A percentile compares a stretch with the other conserved stretches of the same genome.
phyloP scores from a whole-genome alignment of 2,797 vertebrate genomes.

The Argentina silus region DNA sequence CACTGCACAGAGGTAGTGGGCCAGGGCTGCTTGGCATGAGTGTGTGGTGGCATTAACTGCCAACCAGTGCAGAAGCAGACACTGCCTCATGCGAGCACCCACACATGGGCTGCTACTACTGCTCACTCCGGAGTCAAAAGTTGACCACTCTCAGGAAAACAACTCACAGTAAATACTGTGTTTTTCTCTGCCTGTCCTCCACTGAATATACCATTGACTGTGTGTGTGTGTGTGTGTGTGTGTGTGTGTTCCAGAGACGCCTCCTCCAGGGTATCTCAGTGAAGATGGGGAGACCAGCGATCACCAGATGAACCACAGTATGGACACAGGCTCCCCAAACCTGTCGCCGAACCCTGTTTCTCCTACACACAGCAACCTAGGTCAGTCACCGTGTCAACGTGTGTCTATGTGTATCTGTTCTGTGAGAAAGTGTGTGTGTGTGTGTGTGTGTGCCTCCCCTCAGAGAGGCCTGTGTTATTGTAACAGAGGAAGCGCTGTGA shows the following conservation, averaged over 20 bases:
- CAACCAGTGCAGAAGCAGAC: not conserved
- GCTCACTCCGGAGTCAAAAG: not conserved
- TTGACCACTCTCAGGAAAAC: not conserved
- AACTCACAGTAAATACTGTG: not conserved
- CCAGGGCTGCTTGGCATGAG: not conserved
- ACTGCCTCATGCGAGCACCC: conserved; percentile 10
- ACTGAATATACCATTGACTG: not conserved
- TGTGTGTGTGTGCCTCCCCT: conserved; percentile 20
- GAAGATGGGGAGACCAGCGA: conserved; percentile 99
- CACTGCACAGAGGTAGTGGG: not conserved
- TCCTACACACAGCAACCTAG: conserved; percentile 92
- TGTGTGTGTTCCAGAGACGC: conserved; percentile 85
- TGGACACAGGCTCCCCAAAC: conserved; percentile 97
- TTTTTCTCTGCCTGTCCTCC: conserved; percentile 2
- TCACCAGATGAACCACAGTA: conserved; percentile 98
- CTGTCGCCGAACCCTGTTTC: conserved; percentile 96
- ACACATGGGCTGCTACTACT: not conserved
- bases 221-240: conserved; percentile 18
- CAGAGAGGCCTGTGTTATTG: conserved; percentile 53
- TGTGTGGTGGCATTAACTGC: not conserved
- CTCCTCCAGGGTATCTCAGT: conserved; percentile 97
- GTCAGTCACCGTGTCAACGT: conserved; percentile 69
- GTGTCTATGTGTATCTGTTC: not conserved
- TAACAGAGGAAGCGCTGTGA: conserved; percentile 62
- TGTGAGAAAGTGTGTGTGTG: not conserved